Evolutionary conservation across 2,113 vertebrate species (phyloP).

Genomic region (Chascanopsetta lugubris): DNA sequence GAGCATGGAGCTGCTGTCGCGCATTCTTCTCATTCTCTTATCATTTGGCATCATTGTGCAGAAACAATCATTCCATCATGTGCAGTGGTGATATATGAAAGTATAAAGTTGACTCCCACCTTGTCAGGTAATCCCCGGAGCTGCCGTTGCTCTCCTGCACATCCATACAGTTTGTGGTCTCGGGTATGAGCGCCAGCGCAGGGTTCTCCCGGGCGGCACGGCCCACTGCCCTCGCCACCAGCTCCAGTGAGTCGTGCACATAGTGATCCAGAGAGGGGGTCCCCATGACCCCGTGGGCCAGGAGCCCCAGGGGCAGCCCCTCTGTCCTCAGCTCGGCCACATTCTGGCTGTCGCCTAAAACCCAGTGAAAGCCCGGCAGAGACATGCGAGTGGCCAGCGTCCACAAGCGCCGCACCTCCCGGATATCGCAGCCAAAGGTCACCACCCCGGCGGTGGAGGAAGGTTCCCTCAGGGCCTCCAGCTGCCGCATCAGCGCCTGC

Average conservation of each 20-base stretch:
- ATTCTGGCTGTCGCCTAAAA: conserved; percentile 95
- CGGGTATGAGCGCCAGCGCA: conserved; percentile 92
- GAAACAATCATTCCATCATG: no score
- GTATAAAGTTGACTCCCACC: conserved; percentile 76
- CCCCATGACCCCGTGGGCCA: conserved; percentile 92
- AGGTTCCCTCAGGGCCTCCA: conserved; percentile 86
- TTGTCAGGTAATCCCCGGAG: conserved; percentile 93
- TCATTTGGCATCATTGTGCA: no score
- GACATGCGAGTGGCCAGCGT: conserved; percentile 81
- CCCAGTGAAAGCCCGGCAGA: conserved; percentile 89
- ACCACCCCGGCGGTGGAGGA: conserved; percentile 87
- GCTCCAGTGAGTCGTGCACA: conserved; percentile 92
- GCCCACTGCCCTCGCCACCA: conserved; percentile 90
- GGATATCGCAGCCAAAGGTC: conserved; percentile 94
- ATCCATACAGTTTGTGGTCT: conserved; percentile 94
- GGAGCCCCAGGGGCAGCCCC: conserved; percentile 90
- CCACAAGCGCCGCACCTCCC: conserved; percentile 88
- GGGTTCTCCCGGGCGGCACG: conserved; percentile 88
- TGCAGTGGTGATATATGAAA: not conserved
- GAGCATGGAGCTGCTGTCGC: no score
- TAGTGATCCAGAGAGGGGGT: conserved; percentile 90
- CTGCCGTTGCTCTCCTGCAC: conserved; percentile 84
- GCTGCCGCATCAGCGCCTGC: conserved; percentile 82
- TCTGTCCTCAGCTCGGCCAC: conserved; percentile 93
- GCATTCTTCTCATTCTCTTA: no score